Evolutionary conservation across 2,888 invertebrate genomes (phyloP).

Genomic region (Scaptomyza flava): DNA sequence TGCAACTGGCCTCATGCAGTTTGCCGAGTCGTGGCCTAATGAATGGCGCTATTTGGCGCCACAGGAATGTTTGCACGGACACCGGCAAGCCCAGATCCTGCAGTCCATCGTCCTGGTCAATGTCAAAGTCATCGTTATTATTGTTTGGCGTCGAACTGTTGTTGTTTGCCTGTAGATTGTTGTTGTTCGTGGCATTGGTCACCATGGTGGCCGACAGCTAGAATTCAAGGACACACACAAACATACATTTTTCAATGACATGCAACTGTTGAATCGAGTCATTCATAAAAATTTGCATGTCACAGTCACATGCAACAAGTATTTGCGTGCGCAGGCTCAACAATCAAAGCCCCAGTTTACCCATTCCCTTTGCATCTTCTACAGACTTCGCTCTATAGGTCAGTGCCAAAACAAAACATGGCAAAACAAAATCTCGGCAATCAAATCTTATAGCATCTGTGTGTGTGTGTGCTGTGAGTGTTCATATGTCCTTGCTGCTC

Average conservation of each 20-base stretch:
- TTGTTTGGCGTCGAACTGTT: constrained; percentile 77
- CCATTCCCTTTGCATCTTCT: neutral
- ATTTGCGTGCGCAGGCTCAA: constrained; percentile 76
- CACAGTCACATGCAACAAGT: constrained; percentile 70
- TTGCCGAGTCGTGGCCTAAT: constrained; percentile 97
- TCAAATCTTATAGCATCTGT: constrained; percentile 28
- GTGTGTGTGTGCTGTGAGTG: constrained; percentile 40
- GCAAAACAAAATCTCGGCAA: constrained; percentile 5
- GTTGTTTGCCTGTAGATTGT: constrained; percentile 71
- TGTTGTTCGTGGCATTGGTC: constrained; percentile 73
- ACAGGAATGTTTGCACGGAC: constrained; percentile 98
- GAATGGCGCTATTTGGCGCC: constrained; percentile 99
- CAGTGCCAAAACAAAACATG: constrained; percentile 60
- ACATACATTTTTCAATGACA: constrained; percentile 27
- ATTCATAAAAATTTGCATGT: constrained; percentile 54
- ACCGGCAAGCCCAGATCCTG: constrained; percentile 94
- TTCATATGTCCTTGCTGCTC: constrained; percentile 37
- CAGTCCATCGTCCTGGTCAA: constrained; percentile 87
- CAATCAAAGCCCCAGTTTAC: neutral
- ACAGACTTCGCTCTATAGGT: constrained; percentile 52
- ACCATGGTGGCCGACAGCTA: constrained; percentile 75
- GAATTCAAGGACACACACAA: constrained; percentile 22
- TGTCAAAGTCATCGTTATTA: constrained; percentile 81
- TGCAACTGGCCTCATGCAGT: constrained; percentile 98
- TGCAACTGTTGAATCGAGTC: constrained; percentile 58